phyloP scores from a whole-genome alignment of 2,113 vertebrate species.

The Aspidoscelis tigris region DNA sequence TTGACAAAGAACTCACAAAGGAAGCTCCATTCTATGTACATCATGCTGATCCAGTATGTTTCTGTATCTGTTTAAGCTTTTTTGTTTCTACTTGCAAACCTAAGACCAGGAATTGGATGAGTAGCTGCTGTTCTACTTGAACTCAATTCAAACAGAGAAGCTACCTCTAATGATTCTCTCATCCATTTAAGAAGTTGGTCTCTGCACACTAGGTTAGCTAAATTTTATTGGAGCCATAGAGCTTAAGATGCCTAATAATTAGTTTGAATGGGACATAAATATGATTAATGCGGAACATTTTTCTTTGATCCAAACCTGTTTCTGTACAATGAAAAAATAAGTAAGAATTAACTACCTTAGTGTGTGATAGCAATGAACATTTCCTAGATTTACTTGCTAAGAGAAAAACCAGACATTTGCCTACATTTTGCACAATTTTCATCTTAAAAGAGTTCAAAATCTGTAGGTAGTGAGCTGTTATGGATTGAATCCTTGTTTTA shows the following conservation, averaged over 20 bases:
- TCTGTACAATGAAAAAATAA: no score
- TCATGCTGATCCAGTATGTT: constrained; percentile 75
- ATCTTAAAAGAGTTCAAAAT: neutral
- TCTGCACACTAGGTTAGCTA: neutral
- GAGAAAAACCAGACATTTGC: neutral
- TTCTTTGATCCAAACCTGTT: no score
- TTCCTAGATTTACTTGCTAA: neutral
- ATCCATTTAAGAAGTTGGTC: neutral
- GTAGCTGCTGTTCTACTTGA: neutral
- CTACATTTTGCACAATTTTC: no score
- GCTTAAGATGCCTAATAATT: no score
- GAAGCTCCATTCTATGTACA: constrained; percentile 82
- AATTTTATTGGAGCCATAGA: no score
- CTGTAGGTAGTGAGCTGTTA: neutral
- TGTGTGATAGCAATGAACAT: no score
- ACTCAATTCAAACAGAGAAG: neutral
- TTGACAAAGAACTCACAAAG: constrained; percentile 78
- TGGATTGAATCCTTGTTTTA: neutral
- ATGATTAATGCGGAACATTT: no score
- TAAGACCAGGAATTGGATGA: neutral
- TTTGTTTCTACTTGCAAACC: neutral
- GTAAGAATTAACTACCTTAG: no score
- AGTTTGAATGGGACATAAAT: no score
- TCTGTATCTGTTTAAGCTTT: neutral
- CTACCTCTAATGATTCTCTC: neutral